These are phyloP conservation scores for Sanderia malayensis DNA, from an alignment of 30 jellyfish, hydroid and myxozoan genomes.

Conservation along the genomic window DNA sequence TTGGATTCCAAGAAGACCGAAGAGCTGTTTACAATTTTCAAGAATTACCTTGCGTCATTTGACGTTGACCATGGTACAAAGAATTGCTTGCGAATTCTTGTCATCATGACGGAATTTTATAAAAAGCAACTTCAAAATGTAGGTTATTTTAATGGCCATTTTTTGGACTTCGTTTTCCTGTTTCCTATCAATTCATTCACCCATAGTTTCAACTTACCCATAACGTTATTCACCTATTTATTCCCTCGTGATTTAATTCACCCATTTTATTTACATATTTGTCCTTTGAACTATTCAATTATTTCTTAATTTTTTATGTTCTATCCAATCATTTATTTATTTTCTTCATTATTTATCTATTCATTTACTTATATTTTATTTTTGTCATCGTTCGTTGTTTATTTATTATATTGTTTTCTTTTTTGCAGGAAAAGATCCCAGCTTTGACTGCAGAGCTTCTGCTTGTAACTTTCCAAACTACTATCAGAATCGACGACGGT, in stretches of 20 bases:
- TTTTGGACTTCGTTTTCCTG: no score
- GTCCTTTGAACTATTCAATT: no score
- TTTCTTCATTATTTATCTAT: no score
- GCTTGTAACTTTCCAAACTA: slow-evolving; percentile 27
- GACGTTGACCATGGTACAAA: not conserved
- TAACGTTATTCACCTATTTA: no score
- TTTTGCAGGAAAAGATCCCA: slow-evolving; percentile 3
- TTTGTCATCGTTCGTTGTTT: not conserved
- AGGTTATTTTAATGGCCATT: no score
- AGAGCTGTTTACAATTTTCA: not conserved
- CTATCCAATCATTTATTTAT: no score
- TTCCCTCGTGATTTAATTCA: no score
- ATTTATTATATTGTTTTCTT: not conserved
- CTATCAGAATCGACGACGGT: slow-evolving; percentile 12
- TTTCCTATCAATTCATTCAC: no score
- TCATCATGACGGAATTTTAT: slow-evolving; percentile 1
- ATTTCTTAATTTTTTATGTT: no score
- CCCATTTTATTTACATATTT: no score
- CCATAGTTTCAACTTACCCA: no score
- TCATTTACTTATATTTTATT: no score
- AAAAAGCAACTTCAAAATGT: not conserved
- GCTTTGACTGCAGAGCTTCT: slow-evolving; percentile 12
- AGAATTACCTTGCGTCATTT: not conserved
- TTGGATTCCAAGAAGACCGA: not conserved
- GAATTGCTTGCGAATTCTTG: not conserved